Conservation (phyloP, 2,888 invertebrate genomes). For the Cosmia trapezina region DNA sequence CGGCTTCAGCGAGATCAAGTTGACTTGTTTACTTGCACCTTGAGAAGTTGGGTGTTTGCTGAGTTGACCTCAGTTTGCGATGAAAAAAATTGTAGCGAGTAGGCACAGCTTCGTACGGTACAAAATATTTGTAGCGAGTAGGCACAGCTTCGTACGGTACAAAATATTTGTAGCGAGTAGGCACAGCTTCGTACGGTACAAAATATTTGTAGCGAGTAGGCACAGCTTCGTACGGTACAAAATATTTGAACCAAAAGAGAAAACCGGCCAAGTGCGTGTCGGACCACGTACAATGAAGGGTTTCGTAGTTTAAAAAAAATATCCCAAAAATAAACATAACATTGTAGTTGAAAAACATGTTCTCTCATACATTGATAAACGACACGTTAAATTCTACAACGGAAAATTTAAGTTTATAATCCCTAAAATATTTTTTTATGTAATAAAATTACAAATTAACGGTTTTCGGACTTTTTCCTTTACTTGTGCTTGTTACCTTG, state of each 20-base stretch:
- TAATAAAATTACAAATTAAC: no score
- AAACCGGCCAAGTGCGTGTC: no score
- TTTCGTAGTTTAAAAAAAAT: no score
- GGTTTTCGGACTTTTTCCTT: no score
- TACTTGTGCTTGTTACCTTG: no score
- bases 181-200: neutral
- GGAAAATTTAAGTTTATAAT: no score
- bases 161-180: neutral
- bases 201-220: neutral
- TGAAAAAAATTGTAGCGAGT: neutral
- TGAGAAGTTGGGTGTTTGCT: conserved; percentile 17
- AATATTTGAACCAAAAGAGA: neutral
- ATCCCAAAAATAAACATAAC: no score
- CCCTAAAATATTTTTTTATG: no score
- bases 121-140: neutral
- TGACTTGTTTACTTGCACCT: conserved; percentile 42
- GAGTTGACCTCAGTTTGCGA: conserved; percentile 17
- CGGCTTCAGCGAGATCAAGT: conserved; percentile 46
- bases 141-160: neutral
- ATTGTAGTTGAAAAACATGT: no score
- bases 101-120: neutral
- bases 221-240: neutral
- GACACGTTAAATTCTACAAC: no score
- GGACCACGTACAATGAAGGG: no score
- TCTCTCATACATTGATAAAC: no score